Evolutionary conservation across 2,888 invertebrate species (phyloP), one percentile per base, ranked within the genome.

Genomic region (Oscheius sp.): DNA sequence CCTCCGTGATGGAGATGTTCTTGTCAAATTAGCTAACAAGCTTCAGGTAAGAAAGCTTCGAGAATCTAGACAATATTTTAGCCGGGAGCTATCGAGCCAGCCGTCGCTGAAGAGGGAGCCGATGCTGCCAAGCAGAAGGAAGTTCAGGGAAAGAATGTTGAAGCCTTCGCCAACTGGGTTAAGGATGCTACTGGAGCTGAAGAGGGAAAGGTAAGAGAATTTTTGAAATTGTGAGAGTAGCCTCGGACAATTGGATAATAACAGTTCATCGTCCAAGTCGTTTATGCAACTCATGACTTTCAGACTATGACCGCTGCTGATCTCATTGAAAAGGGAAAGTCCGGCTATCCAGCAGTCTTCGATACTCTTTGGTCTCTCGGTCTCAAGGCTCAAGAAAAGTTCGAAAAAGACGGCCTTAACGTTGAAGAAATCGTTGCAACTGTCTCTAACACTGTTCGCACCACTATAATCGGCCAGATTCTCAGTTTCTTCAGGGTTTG

Each of bases 321-420:
- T 67, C 71, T 83, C 38, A 67, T 77, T 61, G 82, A 83, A 68
- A 84, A 83, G 75, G 84, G 84, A 64, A 83, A 83, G 68, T 73
- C 75, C 65, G 83, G 81, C 33, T 83, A 80, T 70, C 71, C 73
- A 9, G 78, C 81, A 22, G 82, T 83, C 50, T 82, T 83, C 78
- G 71, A 79, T 45, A 80, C 84, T 8, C 70, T 83, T 63, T 81
- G 82, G 80, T 72, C 76, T 36, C 70, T 84, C 14, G 83, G 75
- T 59, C 51, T 72, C 22, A 65, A 72, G 64, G 78, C 80, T 30
- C 72, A 74, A 59, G 80, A 80, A 32, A 80, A 80, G 70, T 78
- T 80, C 73, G 72, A 66, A 41, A 68, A 74, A 68, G 75, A 72
- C 14, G 74, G 75, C 22, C 59, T 78, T 59, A 71, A 82, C 67